These are phyloP conservation scores for Neodiprion fabricii DNA, from an alignment of 1,140 invertebrate species.

Conservation along the genomic window DNA sequence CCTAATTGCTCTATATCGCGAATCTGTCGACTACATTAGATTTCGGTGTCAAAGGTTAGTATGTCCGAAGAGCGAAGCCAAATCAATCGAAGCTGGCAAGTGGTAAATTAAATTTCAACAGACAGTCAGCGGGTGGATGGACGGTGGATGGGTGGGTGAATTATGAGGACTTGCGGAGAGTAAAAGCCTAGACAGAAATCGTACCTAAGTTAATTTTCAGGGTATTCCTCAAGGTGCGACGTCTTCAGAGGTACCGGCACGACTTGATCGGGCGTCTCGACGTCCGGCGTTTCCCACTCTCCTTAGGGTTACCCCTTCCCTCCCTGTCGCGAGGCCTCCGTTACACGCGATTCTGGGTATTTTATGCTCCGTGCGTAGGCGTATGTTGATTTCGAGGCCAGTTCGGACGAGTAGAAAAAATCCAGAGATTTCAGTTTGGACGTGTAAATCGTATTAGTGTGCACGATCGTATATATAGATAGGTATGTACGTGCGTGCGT, in stretches of 20 bases:
- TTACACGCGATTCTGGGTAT: not conserved
- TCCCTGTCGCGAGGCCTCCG: slow-evolving; percentile 6
- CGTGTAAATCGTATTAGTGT: no score
- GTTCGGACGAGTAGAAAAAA: no score
- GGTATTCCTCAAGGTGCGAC: slow-evolving; percentile 48
- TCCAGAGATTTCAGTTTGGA: no score
- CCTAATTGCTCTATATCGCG: not conserved
- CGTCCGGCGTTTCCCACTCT: slow-evolving; percentile 28
- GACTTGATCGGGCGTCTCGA: slow-evolving; percentile 47
- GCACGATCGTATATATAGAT: no score
- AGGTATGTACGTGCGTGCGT: no score
- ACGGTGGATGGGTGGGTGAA: slow-evolving; percentile 15
- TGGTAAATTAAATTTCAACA: slow-evolving; percentile 3
- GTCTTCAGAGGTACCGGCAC: slow-evolving; percentile 53
- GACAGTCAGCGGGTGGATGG: not conserved
- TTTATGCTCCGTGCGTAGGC: not conserved
- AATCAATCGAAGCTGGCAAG: slow-evolving; percentile 19
- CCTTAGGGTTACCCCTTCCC: slow-evolving; percentile 28
- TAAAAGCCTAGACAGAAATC: slow-evolving; percentile 30
- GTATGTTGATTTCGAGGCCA: not conserved
- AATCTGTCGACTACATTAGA: not conserved
- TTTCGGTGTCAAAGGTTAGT: slow-evolving; percentile 33
- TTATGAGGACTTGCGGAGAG: slow-evolving; percentile 22
- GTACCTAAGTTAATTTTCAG: slow-evolving; percentile 48
- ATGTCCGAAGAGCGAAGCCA: slow-evolving; percentile 35